phyloP scores from a whole-genome alignment of 2,797 vertebrate species.

The Pseudochirops corinnae region DNA sequence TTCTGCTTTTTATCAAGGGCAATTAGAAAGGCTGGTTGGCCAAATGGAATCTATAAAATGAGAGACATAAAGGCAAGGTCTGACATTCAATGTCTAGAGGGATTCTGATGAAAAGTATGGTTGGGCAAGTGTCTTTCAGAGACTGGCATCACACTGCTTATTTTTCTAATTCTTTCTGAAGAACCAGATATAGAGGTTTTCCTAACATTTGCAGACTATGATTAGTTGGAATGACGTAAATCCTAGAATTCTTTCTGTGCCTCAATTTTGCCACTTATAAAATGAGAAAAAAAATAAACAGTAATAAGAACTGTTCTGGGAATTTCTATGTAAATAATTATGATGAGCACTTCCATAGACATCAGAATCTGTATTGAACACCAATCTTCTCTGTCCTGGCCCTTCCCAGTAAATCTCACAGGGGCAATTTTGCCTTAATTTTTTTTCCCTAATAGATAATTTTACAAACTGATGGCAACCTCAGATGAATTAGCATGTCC shows the following conservation, averaged over 20 bases:
- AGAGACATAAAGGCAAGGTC: background rate
- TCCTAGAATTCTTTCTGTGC: background rate
- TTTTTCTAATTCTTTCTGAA: conserved; percentile 33
- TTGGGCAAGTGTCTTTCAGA: background rate
- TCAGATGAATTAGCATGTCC: conserved; percentile 24
- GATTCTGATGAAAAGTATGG: background rate
- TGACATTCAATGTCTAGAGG: background rate
- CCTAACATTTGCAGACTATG: background rate
- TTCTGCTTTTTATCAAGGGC: background rate
- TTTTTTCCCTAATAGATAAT: background rate
- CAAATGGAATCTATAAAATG: background rate
- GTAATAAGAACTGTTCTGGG: background rate
- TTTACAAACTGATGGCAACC: conserved; percentile 49
- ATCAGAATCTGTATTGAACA: background rate
- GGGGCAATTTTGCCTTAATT: conserved; percentile 1
- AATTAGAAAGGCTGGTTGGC: background rate
- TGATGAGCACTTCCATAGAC: background rate
- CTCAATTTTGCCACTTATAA: background rate
- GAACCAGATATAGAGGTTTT: background rate
- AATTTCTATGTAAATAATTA: background rate
- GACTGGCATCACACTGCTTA: background rate
- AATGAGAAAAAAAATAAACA: background rate
- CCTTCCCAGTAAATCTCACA: background rate
- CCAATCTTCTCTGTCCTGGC: background rate
- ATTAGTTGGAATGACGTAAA: background rate